Evolutionary conservation across 2,797 vertebrate genomes (phyloP).

Genomic region (Xerus rutilus): DNA sequence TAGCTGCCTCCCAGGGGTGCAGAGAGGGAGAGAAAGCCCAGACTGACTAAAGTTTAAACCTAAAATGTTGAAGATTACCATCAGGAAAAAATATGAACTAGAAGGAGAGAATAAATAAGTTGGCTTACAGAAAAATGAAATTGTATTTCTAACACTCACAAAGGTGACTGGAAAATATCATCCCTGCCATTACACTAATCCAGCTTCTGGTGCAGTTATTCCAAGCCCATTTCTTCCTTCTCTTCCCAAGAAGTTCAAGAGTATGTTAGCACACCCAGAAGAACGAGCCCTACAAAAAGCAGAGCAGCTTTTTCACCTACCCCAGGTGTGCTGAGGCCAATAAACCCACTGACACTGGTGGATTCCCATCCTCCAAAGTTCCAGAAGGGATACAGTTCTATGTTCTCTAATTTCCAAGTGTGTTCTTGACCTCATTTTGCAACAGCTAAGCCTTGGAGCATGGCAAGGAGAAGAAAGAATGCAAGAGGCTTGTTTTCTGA

Average conservation of each 20-base stretch:
- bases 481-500: background rate
- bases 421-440: slow-evolving; percentile 59
- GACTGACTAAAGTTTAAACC: slow-evolving; percentile 64
- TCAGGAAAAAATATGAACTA: slow-evolving; percentile 57
- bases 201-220: slow-evolving; percentile 51
- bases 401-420: background rate
- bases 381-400: background rate
- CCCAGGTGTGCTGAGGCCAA: slow-evolving; percentile 47
- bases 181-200: slow-evolving; percentile 52
- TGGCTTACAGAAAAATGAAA: slow-evolving; percentile 66
- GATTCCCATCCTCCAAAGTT: slow-evolving; percentile 28
- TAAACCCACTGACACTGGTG: background rate
- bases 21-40: slow-evolving; percentile 7
- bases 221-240: slow-evolving; percentile 47
- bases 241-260: slow-evolving; percentile 49
- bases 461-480: slow-evolving; percentile 46
- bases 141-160: slow-evolving; percentile 51
- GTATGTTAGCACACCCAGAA: slow-evolving; percentile 34
- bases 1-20: background rate
- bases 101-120: slow-evolving; percentile 64
- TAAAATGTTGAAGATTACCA: slow-evolving; percentile 64
- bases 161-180: slow-evolving; percentile 69
- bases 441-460: slow-evolving; percentile 36
- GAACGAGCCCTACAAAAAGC: background rate
- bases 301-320: background rate